These are phyloP conservation scores for Anhinga anhinga DNA, from an alignment of 2,113 vertebrate species.

Conservation along the genomic window DNA sequence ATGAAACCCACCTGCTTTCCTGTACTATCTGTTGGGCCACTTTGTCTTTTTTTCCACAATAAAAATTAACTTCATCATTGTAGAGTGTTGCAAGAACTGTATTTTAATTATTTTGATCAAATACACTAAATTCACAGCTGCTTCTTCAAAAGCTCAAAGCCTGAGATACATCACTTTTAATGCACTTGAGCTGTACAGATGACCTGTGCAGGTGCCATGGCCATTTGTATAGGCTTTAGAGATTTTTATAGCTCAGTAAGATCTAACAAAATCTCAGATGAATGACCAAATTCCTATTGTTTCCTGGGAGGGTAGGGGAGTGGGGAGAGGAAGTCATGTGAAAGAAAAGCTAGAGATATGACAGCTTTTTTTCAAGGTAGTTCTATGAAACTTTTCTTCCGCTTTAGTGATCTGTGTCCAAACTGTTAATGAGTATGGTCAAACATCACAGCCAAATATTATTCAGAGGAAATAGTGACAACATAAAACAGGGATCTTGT, in stretches of 20 bases:
- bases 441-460: not conserved
- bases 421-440: not conserved
- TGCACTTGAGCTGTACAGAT: not conserved
- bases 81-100: not conserved
- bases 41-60: not conserved
- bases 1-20: not conserved
- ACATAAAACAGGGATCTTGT: not conserved
- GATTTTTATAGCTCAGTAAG: not conserved
- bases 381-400: not conserved
- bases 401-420: not conserved
- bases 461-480: not conserved
- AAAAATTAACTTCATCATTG: not conserved
- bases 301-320: not conserved
- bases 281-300: not conserved
- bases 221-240: not conserved
- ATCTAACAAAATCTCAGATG: not conserved
- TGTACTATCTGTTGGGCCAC: rapidly evolving
- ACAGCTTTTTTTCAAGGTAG: not conserved
- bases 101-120: not conserved
- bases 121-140: not conserved
- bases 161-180: not conserved
- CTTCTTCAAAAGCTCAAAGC: not conserved
- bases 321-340: not conserved
- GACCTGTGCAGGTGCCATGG: not conserved
- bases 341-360: not conserved